phyloP scores from a whole-genome alignment of 2,888 invertebrate species.

The Euspilapteryx auroguttella region DNA sequence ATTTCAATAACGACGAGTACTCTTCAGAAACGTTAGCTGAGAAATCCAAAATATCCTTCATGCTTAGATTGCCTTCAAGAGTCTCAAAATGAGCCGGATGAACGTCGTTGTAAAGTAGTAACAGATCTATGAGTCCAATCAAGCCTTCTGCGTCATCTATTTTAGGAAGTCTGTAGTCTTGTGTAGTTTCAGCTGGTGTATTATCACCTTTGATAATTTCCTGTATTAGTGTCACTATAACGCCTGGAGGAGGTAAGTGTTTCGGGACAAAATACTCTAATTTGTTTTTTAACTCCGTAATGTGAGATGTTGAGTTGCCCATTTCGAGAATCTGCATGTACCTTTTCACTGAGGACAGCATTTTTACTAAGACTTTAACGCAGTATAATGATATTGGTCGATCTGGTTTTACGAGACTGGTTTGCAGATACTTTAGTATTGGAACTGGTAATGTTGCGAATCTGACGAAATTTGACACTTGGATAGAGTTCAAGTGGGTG shows the following conservation, averaged over 20 bases:
- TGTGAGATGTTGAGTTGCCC: conserved; percentile 18
- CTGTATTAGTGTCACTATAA: conserved; percentile 29
- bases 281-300: conserved; percentile 30
- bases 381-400: conserved; percentile 42
- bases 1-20: conserved; percentile 31
- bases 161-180: conserved; percentile 30
- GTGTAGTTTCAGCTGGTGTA: conserved; percentile 16
- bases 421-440: conserved; percentile 42
- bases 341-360: conserved; percentile 51
- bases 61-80: conserved; percentile 40
- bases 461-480: conserved; percentile 52
- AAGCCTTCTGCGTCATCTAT: conserved; percentile 27
- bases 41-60: conserved; percentile 37
- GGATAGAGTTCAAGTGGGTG: conserved; percentile 38
- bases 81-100: conserved; percentile 44
- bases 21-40: conserved; percentile 23
- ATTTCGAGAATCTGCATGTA: conserved; percentile 54
- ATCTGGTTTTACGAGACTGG: conserved; percentile 26
- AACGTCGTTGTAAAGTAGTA: conserved; percentile 39
- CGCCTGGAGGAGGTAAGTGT: conserved; percentile 35
- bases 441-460: conserved; percentile 50
- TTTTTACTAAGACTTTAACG: conserved; percentile 52
- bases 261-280: conserved; percentile 45
- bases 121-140: conserved; percentile 30
- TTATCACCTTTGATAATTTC: conserved; percentile 18